phyloP scores from a whole-genome alignment of 2,797 vertebrate genomes.

The Lindbergichthys nudifrons region DNA sequence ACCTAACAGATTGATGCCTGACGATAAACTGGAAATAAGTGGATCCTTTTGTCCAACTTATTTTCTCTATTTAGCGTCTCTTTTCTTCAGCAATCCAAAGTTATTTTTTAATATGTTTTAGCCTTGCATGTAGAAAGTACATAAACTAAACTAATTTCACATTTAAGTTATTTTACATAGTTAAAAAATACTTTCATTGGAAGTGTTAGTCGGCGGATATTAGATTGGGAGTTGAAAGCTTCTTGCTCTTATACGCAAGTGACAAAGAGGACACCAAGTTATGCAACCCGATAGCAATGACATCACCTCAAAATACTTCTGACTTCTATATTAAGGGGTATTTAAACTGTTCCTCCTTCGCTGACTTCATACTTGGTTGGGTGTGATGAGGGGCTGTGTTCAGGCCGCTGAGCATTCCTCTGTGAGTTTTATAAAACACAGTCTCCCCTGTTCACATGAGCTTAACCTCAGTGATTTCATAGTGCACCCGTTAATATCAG shows the following conservation, averaged over 20 bases:
- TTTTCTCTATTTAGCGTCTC: slow-evolving; percentile 19
- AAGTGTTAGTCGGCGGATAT: slow-evolving; percentile 4
- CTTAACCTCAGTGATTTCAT: slow-evolving; percentile 63
- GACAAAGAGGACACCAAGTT: background rate
- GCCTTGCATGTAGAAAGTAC: slow-evolving; percentile 7
- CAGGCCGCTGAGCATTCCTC: slow-evolving; percentile 55
- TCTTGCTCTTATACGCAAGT: background rate
- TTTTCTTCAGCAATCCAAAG: slow-evolving; percentile 6
- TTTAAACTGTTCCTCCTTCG: slow-evolving; percentile 30
- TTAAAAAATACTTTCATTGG: slow-evolving; percentile 23
- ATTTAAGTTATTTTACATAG: background rate
- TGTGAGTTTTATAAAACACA: slow-evolving; percentile 55
- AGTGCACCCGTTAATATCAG: slow-evolving; percentile 61
- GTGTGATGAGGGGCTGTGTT: slow-evolving; percentile 25
- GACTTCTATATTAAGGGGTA: slow-evolving; percentile 11
- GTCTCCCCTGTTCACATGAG: slow-evolving; percentile 49
- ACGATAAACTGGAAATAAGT: slow-evolving; percentile 25
- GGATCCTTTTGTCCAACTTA: slow-evolving; percentile 23
- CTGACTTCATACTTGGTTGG: slow-evolving; percentile 20
- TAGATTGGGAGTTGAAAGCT: slow-evolving; percentile 1
- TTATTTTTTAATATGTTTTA: slow-evolving; percentile 17
- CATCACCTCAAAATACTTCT: slow-evolving; percentile 17
- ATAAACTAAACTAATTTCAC: slow-evolving; percentile 24
- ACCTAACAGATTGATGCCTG: slow-evolving; percentile 22
- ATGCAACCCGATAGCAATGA: slow-evolving; percentile 5